Conservation (phyloP, 2,113 vertebrate species). For the Empidonax traillii region DNA sequence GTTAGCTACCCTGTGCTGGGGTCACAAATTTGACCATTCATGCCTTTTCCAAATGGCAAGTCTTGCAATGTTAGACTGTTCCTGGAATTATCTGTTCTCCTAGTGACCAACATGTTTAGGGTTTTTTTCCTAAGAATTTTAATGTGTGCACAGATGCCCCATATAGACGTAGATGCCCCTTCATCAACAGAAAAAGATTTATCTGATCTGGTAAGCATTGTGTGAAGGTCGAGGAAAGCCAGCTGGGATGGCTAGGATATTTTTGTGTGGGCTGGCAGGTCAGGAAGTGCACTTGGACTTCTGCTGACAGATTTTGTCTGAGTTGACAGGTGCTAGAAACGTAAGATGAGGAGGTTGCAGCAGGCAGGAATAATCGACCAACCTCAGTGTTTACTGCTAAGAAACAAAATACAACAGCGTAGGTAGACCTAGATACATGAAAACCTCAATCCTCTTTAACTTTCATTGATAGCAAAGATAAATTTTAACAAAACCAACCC, state of each 20-base stretch:
- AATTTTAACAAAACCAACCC: neutral
- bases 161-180: neutral
- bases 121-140: neutral
- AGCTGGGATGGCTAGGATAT: neutral
- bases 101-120: rapidly evolving
- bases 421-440: neutral
- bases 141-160: neutral
- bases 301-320: slow-evolving; percentile 6
- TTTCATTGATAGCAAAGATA: neutral
- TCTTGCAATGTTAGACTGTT: neutral
- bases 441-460: neutral
- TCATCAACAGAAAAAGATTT: neutral
- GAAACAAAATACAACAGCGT: neutral
- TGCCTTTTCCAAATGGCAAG: neutral
- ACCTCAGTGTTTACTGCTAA: neutral
- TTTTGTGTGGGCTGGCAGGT: neutral
- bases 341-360: neutral
- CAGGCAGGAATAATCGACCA: neutral
- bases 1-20: neutral
- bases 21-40: neutral
- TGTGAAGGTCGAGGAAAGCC: neutral
- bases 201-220: neutral
- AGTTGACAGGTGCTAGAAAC: slow-evolving; percentile 13
- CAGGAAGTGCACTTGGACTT: slow-evolving; percentile 4
- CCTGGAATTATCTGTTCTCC: neutral